Conservation (phyloP, 2,888 invertebrate genomes). For the Zaprionus bogoriensis region DNA sequence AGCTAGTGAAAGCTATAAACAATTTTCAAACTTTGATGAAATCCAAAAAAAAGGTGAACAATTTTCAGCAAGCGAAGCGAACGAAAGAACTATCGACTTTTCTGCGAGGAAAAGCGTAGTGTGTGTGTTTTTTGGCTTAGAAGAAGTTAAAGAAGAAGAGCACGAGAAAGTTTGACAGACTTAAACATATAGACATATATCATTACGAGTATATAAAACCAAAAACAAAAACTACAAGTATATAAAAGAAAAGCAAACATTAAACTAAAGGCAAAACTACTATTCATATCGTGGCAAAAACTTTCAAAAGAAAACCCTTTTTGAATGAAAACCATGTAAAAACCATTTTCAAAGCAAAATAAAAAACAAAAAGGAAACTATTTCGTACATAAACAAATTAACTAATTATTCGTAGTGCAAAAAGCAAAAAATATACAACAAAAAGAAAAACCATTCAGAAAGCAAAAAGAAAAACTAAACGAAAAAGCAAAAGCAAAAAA, state of each 20-base stretch:
- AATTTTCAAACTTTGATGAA: constrained; percentile 55
- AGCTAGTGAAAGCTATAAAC: constrained; percentile 40
- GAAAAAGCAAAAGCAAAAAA: constrained; percentile 2
- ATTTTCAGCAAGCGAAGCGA: constrained; percentile 18
- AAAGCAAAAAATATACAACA: constrained; percentile 24
- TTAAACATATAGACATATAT: constrained; percentile 30
- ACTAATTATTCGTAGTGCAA: constrained; percentile 61
- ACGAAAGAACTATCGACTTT: constrained; percentile 28
- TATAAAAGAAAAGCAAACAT: constrained; percentile 12
- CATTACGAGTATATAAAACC: constrained; percentile 32
- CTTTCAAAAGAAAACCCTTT: constrained; percentile 20
- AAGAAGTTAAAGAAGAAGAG: constrained; percentile 4
- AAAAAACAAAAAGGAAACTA: constrained; percentile 28
- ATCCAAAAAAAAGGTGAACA: constrained; percentile 44
- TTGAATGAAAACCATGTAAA: constrained; percentile 49
- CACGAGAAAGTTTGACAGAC: constrained; percentile 45
- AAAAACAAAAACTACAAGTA: constrained; percentile 35
- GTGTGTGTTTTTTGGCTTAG: constrained; percentile 50
- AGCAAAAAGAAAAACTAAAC: constrained; percentile 9
- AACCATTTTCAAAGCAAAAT: constrained; percentile 47
- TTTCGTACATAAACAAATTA: constrained; percentile 55
- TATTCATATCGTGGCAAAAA: constrained; percentile 73
- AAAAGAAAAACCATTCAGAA: constrained; percentile 48
- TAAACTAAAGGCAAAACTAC: constrained; percentile 54
- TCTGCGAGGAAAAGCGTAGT: constrained; percentile 20